Evolutionary conservation across 2,888 invertebrate species (phyloP), one percentile per base, ranked within the genome.

Genomic region (Apoda limacodes): DNA sequence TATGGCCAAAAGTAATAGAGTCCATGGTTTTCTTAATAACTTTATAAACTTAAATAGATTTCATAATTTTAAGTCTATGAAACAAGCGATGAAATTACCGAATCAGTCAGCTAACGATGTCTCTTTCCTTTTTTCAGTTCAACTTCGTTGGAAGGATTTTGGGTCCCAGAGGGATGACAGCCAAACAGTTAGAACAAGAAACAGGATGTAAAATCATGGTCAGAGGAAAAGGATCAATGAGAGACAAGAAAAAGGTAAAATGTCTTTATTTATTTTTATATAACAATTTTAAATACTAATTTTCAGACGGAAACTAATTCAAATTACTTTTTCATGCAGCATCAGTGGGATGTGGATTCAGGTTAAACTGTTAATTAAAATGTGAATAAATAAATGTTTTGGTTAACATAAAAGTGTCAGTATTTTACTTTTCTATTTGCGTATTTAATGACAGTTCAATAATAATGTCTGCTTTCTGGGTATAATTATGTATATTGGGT

Each of bases 161-260:
- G 64, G 99, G 99, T 30, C 99, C 99, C 46, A 88, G 99, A 56
- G 99, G 99, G 52, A 99, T 99, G 98, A 99, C 99, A 48, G 98
- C 99, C 31, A 99, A 99, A 83, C 98, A 99, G 85, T 83, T 99
- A 72, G 99, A 99, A 83, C 96, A 98, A 83, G 98, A 98, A 85
- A 99, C 99, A 56, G 98, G 98, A 54, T 99, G 99, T 84, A 99
- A 99, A 88, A 98, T 99, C 64, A 99, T 99, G 99, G 98, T 99
- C 61, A 88, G 99, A 84, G 98, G 99, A 69, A 96, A 96, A 82
- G 98, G 98, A 44, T 98, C 98, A 38, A 98, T 98, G 98, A 86
- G 98, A 76, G 98, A 98, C 80, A 98, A 98, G 86, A 95, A 96
- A 84, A 98, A 98, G 94, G 98, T 98, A 85, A 83, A 82, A 31